Percentiles rank a stretch among this genome's conserved stretches.
phyloP scores from a whole-genome alignment of 2,113 vertebrate genomes.

The Lepus timidus region DNA sequence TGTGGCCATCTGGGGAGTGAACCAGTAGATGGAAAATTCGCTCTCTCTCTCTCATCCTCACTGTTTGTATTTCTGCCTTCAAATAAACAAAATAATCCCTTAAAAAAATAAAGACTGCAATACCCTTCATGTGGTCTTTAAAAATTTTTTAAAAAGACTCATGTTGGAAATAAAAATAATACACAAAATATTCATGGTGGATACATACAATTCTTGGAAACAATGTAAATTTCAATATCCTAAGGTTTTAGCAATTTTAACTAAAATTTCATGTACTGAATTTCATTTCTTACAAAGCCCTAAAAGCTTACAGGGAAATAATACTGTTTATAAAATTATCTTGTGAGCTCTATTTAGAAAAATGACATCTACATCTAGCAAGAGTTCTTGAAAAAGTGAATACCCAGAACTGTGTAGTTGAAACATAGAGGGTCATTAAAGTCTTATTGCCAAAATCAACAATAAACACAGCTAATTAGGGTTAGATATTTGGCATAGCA shows the following conservation, averaged over 20 bases:
- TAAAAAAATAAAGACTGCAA: too few species aligned
- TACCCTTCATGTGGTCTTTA: too few species aligned
- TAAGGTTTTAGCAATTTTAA: constrained; percentile 28
- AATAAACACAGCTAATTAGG: not conserved
- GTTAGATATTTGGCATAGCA: too few species aligned
- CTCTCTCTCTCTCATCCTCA: too few species aligned
- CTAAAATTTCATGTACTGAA: not conserved
- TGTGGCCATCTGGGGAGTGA: too few species aligned
- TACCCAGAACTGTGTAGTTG: not conserved
- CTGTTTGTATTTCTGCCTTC: too few species aligned
- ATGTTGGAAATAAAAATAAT: constrained; percentile 42
- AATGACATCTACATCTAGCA: not conserved
- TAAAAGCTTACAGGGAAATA: constrained; percentile 43
- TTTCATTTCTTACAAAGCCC: constrained; percentile 6
- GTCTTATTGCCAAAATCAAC: constrained; percentile 35
- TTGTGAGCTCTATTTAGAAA: not conserved
- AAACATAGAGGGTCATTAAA: not conserved
- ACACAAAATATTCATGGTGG: constrained; percentile 33
- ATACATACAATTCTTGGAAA: constrained; percentile 51
- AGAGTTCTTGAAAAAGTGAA: constrained; percentile 3
- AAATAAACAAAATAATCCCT: too few species aligned
- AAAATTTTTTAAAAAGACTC: not conserved
- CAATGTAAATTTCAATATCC: constrained; percentile 3
- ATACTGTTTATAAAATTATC: not conserved
- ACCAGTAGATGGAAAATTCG: too few species aligned